Conservation (phyloP, 2,888 invertebrate species). For the Mimachlamys varia region DNA sequence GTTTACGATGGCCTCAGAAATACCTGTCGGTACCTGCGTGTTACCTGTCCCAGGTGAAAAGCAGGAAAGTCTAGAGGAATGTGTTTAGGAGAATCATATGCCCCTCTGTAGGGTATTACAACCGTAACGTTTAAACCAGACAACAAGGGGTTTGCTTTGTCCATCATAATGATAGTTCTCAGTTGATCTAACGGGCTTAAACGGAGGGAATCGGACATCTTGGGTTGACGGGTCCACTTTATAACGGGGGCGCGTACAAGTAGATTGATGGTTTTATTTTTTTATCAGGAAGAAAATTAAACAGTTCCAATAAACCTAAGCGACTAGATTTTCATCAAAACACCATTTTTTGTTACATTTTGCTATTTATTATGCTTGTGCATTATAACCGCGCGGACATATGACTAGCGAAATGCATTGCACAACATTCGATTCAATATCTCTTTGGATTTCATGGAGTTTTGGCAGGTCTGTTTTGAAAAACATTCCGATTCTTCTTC, state of each 20-base stretch:
- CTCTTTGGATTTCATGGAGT: no score
- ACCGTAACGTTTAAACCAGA: background rate
- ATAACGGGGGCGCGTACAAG: background rate
- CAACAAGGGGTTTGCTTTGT: background rate
- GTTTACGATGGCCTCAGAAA: slow-evolving; percentile 35
- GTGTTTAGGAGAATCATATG: background rate
- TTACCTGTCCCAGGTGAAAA: background rate
- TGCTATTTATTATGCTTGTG: no score
- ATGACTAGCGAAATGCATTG: no score
- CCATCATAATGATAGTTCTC: background rate
- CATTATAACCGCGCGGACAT: no score
- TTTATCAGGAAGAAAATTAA: no score
- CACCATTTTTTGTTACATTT: no score
- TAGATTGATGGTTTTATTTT: background rate
- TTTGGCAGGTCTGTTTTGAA: no score
- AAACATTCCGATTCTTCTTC: no score
- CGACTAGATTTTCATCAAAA: no score
- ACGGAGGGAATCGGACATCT: background rate
- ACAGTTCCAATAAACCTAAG: no score
- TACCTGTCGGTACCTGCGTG: slow-evolving; percentile 5
- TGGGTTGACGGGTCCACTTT: background rate
- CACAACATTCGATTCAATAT: no score
- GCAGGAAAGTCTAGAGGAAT: background rate
- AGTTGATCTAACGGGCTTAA: background rate
- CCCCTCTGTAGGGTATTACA: background rate